Evolutionary conservation across 2,888 invertebrate species (phyloP), one percentile per base, ranked within the genome.

Genomic region (Leptothorax acervorum): DNA sequence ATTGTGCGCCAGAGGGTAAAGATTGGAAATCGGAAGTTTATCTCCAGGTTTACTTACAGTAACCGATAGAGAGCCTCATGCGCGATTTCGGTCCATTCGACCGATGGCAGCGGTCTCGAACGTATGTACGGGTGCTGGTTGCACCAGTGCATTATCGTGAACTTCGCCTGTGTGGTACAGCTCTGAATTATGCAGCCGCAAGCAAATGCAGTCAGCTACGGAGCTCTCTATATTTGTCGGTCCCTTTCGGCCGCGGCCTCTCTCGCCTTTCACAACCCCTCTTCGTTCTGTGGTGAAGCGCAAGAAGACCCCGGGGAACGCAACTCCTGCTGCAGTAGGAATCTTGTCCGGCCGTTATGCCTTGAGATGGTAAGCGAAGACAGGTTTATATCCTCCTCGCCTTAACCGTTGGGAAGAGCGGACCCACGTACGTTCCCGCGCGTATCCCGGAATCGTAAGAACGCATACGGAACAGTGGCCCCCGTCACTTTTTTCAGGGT

Each of bases 331-430:
- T 90, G 88, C 90, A 91, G 83, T 85, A 85, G 92, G 91, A 91
- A 91, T 87, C 90, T 90, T 89, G 92, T 90, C 90, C 84, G 85
- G 85, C 91, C 92, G 92, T 92, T 92, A 91, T 90, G 79, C 66
- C 83, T 86, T 66, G 84, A 90, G 88, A 90, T 88, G 88, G 85
- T 89, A 70, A 89, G 63, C 88, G 90, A 88, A 89, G 88, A 92
- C 92, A 89, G 91, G 92, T 92, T 92, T 92, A 88, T 89, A 88
- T 78, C 88, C 35, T 85, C 87, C 63, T 79, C 82, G 86, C 85
- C 48, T 86, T 89, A 89, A 90, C 86, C 88, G 87, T 85, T 84
- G 84, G 87, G 81, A 87, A 87, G 87, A 86, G 83, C 85, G 71
- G 66, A 65, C 68, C 76, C 73, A 55, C 79, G 68, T 62, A 83